phyloP scores from a whole-genome alignment of 1,140 invertebrate species.

The Lordiphosa mommai region DNA sequence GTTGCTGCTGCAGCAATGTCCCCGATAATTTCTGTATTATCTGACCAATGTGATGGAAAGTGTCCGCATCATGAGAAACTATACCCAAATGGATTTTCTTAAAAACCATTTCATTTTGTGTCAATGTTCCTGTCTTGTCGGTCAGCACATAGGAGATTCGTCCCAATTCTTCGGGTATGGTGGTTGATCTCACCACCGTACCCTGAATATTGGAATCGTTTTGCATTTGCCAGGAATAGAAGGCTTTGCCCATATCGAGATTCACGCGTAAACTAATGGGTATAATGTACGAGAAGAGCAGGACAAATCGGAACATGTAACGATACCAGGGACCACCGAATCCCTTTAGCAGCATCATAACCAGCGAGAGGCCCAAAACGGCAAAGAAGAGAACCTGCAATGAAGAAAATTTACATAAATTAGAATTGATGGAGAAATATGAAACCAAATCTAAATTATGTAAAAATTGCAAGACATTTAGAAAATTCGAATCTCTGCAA shows the following conservation, averaged over 20 bases:
- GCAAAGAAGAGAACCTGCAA: conserved; percentile 92
- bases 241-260: conserved; percentile 98
- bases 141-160: conserved; percentile 96
- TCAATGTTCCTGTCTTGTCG: conserved; percentile 99
- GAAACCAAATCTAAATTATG: not conserved
- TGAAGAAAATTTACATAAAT: not conserved
- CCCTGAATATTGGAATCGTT: conserved; percentile 94
- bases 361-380: conserved; percentile 92
- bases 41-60: conserved; percentile 83
- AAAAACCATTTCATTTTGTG: conserved; percentile 99
- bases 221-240: conserved; percentile 98
- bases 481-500: not conserved
- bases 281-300: conserved; percentile 99
- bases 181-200: conserved; percentile 98
- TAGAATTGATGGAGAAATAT: not conserved
- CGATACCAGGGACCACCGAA: conserved; percentile 98
- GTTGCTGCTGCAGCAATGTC: conserved; percentile 50
- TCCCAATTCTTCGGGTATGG: conserved; percentile 99
- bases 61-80: conserved; percentile 91
- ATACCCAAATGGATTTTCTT: conserved; percentile 96
- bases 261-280: conserved; percentile 99
- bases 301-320: conserved; percentile 97
- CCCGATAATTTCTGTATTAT: conserved; percentile 79
- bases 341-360: conserved; percentile 97
- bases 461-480: no score